Evolutionary conservation across 1,140 invertebrate genomes (phyloP), one percentile per base, ranked within the genome.

Genomic region (Apis dorsata): DNA sequence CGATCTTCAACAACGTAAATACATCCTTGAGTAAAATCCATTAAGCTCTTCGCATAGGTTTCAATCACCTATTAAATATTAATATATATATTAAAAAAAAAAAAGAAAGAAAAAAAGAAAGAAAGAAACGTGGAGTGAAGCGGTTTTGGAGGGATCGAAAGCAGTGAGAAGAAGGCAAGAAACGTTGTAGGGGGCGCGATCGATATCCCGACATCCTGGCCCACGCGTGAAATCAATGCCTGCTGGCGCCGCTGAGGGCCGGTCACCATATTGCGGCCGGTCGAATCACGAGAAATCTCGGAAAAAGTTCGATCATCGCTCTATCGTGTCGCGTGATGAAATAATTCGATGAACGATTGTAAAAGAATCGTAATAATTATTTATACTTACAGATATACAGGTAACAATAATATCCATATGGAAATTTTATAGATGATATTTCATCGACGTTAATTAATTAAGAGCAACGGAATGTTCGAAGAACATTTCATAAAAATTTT

Each of bases 181-280:
- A 65, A 83, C 65, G 60, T 34, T 24, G 28, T 19, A 63, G 51
- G 65, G 66, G 59, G 13, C 53, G 57, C 75, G 75, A 83, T 83
- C 73, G 73, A 83, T 83, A 83, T 71, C 44, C 57, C 44, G 63
- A 34, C 74, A 15, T 78, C 49, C 65, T 81, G 79, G 72, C 79
- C 79, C 79, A 76, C 79, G 79, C 79, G 63, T 69, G 81, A 70
- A 83, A 78, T 83, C 75, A 70, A 78, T 83, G 81, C 74, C 59
- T 70, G 74, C 59, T 77, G 73, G 76, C 71, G 75, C 66, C 74
- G 75, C 9, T 28, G 53, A 81, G 72, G 69, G 75, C 70, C 66
- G 81, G 85, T 87, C 85, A 81, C 85, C 82, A 87, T 88, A 87
- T 88, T 88, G 86, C 71, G 28, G 63, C 63, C 28, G 28, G 9